These are phyloP conservation scores for Bemisia tabaci DNA, from an alignment of 1,140 invertebrate genomes.

Conservation along the genomic window DNA sequence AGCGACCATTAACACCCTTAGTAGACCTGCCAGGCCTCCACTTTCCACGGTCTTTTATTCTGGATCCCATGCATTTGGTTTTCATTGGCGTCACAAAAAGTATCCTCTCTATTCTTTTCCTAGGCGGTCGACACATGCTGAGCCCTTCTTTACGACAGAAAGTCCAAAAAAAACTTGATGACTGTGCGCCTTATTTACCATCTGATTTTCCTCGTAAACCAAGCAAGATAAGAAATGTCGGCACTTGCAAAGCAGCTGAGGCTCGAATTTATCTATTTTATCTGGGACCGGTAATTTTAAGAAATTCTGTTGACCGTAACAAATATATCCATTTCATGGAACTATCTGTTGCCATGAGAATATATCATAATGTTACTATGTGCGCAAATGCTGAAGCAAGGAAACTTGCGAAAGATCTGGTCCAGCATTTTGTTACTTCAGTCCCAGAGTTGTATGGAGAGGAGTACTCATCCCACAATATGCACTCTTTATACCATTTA, in stretches of 20 bases:
- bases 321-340: slow-evolving; percentile 12
- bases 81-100: background rate
- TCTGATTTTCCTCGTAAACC: slow-evolving; percentile 27
- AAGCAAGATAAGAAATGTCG: slow-evolving; percentile 22
- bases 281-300: slow-evolving; percentile 26
- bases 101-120: slow-evolving; percentile 10
- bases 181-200: slow-evolving; percentile 13
- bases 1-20: background rate
- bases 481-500: slow-evolving; percentile 27
- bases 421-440: slow-evolving; percentile 12
- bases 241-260: slow-evolving; percentile 31
- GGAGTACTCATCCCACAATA: slow-evolving; percentile 22
- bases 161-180: slow-evolving; percentile 1
- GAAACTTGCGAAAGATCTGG: slow-evolving; percentile 4
- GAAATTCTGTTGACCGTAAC: slow-evolving; percentile 10
- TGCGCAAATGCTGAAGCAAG: background rate
- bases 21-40: background rate
- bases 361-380: background rate
- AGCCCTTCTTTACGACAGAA: background rate
- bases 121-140: slow-evolving; percentile 4
- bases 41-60: background rate
- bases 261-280: slow-evolving; percentile 30
- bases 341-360: slow-evolving; percentile 10
- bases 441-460: slow-evolving; percentile 11
- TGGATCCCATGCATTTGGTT: background rate